Evolutionary conservation across 1,140 invertebrate species (phyloP).

Genomic region (Tribolium castaneum): DNA sequence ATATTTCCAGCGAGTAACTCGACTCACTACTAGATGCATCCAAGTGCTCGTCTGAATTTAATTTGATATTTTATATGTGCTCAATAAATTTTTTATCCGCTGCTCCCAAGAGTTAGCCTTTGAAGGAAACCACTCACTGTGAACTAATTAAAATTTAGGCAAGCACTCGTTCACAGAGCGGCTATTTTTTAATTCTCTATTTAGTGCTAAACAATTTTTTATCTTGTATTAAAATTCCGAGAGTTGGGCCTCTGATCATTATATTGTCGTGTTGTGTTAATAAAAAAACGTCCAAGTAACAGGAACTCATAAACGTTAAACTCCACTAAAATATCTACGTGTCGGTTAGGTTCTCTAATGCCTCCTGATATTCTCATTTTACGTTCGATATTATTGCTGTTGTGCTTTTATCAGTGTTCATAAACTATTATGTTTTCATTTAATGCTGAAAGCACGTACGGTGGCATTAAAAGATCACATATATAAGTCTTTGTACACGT

Average conservation of each 20-base stretch:
- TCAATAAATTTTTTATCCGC: no score
- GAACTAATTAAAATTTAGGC: no score
- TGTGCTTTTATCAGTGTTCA: conserved; percentile 43
- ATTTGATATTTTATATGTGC: no score
- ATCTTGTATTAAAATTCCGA: background rate
- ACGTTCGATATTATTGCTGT: conserved; percentile 42
- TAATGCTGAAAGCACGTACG: conserved; percentile 34
- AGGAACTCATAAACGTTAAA: conserved; percentile 28
- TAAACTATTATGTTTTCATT: conserved; percentile 38
- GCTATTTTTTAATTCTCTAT: no score
- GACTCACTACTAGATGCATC: no score
- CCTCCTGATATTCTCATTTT: conserved; percentile 40
- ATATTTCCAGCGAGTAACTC: background rate
- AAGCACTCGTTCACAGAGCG: no score
- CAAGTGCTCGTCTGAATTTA: no score
- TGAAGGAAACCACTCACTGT: no score
- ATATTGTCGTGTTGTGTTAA: background rate
- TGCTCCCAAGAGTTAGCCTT: no score
- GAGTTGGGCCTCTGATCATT: background rate
- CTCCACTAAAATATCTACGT: conserved; percentile 32
- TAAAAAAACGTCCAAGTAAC: conserved; percentile 26
- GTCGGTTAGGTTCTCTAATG: conserved; percentile 30
- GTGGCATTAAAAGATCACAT: conserved; percentile 2
- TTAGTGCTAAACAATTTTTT: no score
- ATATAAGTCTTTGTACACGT: background rate